These are phyloP conservation scores for Dendrolimus pini DNA, from an alignment of 2,888 invertebrate species.

Conservation along the genomic window DNA sequence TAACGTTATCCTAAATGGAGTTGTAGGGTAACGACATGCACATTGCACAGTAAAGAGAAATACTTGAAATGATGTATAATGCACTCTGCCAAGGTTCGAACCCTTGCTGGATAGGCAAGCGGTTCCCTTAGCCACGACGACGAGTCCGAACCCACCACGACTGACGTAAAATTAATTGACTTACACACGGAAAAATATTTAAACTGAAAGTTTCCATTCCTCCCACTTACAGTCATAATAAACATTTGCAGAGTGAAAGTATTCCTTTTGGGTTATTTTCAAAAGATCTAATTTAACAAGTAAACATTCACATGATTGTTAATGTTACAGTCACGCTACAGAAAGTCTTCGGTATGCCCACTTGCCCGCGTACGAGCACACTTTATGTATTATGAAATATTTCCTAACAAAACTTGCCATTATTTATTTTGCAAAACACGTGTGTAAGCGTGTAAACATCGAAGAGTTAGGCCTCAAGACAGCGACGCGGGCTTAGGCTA, in stretches of 20 bases:
- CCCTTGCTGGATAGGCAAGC: no score
- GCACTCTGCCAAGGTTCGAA: no score
- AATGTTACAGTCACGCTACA: conserved; percentile 21
- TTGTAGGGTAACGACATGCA: no score
- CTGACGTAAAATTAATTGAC: no score
- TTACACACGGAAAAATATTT: background rate
- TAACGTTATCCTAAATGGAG: no score
- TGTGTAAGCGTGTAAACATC: background rate
- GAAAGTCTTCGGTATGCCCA: conserved; percentile 16
- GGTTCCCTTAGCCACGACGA: no score
- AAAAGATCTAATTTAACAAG: background rate
- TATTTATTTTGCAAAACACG: background rate
- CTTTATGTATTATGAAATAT: conserved; percentile 18
- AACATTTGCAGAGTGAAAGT: background rate
- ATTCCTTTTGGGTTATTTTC: background rate
- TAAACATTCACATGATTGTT: conserved; percentile 9
- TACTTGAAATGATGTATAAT: no score
- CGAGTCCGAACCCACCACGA: no score
- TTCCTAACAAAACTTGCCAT: conserved; percentile 17
- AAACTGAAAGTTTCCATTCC: background rate
- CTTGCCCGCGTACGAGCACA: conserved; percentile 1
- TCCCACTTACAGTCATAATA: background rate
- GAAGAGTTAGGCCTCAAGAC: no score
- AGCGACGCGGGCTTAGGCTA: no score
- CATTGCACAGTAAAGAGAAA: no score